Evolutionary conservation across 2,797 vertebrate genomes (phyloP).

Genomic region (Eospalax fontanierii): DNA sequence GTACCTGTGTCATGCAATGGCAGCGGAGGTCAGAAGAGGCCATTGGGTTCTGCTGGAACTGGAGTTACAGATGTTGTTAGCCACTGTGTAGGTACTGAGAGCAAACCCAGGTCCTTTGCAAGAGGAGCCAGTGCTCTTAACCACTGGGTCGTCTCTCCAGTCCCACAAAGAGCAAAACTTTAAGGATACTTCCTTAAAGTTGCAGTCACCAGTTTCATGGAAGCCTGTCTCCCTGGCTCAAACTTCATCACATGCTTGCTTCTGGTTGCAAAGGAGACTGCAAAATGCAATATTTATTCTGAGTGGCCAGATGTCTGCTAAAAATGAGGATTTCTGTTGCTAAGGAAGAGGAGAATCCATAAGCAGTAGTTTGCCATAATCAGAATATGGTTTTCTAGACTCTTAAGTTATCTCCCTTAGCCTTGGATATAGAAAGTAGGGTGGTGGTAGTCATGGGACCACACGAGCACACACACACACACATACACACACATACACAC

Average conservation of each 20-base stretch:
- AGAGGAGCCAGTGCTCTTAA: no score
- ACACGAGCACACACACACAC: no score
- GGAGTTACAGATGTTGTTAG: no score
- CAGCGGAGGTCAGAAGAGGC: no score
- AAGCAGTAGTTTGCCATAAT: background rate
- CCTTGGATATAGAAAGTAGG: background rate
- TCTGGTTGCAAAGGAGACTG: constrained; percentile 47
- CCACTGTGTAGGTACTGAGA: no score
- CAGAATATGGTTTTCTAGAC: constrained; percentile 43
- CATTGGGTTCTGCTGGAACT: no score
- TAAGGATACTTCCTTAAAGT: background rate
- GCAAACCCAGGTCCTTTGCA: no score
- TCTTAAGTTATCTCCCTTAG: background rate
- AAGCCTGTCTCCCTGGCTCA: background rate
- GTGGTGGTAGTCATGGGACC: background rate
- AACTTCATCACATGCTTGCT: constrained; percentile 26
- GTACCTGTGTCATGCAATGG: no score
- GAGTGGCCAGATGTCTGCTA: background rate
- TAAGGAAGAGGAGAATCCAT: background rate
- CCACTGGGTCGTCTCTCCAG: no score
- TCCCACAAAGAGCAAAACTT: background rate
- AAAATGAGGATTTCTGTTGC: constrained; percentile 7
- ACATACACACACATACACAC: background rate
- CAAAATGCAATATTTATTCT: constrained; percentile 54
- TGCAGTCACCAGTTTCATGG: background rate